These are phyloP conservation scores for Lasioglossum pauxillum DNA, from an alignment of 2,888 invertebrate species.

Conservation along the genomic window DNA sequence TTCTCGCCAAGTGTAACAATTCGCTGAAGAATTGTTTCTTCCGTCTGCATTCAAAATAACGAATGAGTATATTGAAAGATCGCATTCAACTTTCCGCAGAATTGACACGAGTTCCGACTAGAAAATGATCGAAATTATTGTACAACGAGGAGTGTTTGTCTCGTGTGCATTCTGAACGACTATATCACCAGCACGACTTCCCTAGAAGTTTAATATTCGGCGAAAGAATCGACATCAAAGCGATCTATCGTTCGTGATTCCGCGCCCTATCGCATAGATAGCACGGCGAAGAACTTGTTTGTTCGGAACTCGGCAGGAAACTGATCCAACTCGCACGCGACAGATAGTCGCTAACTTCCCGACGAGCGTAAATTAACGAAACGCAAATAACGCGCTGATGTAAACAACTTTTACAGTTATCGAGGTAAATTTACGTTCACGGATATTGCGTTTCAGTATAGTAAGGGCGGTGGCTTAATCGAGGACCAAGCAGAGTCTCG, in stretches of 20 bases:
- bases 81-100: no score
- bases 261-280: background rate
- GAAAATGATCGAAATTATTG: background rate
- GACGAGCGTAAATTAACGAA: conserved; percentile 42
- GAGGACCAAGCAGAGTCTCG: background rate
- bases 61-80: no score
- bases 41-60: no score
- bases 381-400: conserved; percentile 40
- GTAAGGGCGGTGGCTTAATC: background rate
- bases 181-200: background rate
- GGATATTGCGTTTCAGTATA: background rate
- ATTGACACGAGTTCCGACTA: no score
- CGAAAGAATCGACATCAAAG: background rate
- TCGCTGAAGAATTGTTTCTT: no score
- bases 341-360: conserved; percentile 29
- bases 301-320: conserved; percentile 16
- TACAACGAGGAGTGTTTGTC: background rate
- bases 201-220: background rate
- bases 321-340: conserved; percentile 14
- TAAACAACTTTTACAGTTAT: conserved; percentile 36
- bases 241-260: no score
- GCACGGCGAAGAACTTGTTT: conserved; percentile 24
- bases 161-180: background rate
- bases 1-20: no score
- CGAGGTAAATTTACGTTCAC: conserved; percentile 17